Percentiles rank a stretch among this genome's conserved stretches.
Conservation (phyloP, 2,888 invertebrate genomes). For the Ormyrus rosae region DNA sequence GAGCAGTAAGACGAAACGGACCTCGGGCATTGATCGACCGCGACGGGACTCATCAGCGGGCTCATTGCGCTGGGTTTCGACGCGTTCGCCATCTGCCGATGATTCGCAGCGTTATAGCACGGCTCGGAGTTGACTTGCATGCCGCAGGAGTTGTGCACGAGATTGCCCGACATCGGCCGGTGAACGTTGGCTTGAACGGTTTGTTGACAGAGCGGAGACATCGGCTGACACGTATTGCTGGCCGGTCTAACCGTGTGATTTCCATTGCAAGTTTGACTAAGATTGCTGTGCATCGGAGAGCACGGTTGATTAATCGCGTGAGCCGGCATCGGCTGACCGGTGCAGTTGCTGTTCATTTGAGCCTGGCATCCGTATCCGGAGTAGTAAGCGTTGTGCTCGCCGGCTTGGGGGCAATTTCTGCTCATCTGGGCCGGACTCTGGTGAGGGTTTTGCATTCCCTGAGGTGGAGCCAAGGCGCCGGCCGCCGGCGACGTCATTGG, state of each 20-base stretch:
- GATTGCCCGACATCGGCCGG: conserved; percentile 44
- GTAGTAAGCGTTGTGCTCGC: conserved; percentile 66
- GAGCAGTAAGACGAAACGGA: conserved; percentile 56
- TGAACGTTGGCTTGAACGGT: conserved; percentile 54
- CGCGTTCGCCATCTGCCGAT: conserved; percentile 27
- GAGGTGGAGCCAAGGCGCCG: conserved; percentile 71
- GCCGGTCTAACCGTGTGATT: conserved; percentile 60
- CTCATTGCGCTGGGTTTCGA: conserved; percentile 42
- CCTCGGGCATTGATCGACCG: conserved; percentile 59
- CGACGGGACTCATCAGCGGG: conserved; percentile 52
- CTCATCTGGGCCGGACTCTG: conserved; percentile 72
- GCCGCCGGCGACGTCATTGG: conserved; percentile 73
- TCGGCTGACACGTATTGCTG: conserved; percentile 65
- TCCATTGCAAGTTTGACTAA: conserved; percentile 61
- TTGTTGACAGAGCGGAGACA: conserved; percentile 73
- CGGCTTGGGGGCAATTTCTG: conserved; percentile 68
- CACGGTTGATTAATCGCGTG: conserved; percentile 58
- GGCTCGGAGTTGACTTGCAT: conserved; percentile 72
- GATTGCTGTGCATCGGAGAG: conserved; percentile 59
- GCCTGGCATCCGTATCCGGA: conserved; percentile 67
- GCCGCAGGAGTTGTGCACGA: conserved; percentile 56
- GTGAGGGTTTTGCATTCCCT: conserved; percentile 68
- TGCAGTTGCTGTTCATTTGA: conserved; percentile 61
- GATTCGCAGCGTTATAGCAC: conserved; percentile 70
- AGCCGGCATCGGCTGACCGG: conserved; percentile 59